phyloP scores from a whole-genome alignment of 2,113 vertebrate genomes.

The Rallus limicola region DNA sequence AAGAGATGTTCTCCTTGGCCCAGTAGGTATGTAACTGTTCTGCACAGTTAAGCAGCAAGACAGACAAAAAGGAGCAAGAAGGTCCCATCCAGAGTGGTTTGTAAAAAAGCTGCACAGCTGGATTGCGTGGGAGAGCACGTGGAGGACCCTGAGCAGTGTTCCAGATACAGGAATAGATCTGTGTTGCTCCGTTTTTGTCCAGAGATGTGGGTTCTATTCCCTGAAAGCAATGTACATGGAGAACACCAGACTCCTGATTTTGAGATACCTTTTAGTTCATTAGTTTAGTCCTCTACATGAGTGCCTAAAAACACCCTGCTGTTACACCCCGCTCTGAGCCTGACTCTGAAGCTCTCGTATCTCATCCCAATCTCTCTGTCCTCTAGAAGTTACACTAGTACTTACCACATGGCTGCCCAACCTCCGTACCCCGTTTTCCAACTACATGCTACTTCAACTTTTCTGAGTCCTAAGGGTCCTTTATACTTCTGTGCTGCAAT shows the following conservation, averaged over 20 bases:
- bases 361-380: background rate
- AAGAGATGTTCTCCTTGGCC: background rate
- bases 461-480: background rate
- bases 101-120: background rate
- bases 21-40: background rate
- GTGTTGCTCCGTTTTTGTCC: background rate
- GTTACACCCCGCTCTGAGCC: background rate
- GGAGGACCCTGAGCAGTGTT: background rate
- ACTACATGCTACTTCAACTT: background rate
- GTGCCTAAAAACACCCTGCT: background rate
- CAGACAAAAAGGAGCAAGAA: background rate
- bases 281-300: background rate
- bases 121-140: rapidly evolving
- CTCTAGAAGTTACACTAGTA: background rate
- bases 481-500: background rate
- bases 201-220: background rate
- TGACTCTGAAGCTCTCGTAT: background rate
- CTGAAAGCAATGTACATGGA: background rate
- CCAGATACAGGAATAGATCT: background rate
- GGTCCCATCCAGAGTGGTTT: background rate
- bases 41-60: background rate
- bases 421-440: background rate
- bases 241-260: background rate
- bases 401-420: background rate
- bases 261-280: background rate